Conservation (phyloP, 2,797 vertebrate species). For the Pogonophryne albipinna region DNA sequence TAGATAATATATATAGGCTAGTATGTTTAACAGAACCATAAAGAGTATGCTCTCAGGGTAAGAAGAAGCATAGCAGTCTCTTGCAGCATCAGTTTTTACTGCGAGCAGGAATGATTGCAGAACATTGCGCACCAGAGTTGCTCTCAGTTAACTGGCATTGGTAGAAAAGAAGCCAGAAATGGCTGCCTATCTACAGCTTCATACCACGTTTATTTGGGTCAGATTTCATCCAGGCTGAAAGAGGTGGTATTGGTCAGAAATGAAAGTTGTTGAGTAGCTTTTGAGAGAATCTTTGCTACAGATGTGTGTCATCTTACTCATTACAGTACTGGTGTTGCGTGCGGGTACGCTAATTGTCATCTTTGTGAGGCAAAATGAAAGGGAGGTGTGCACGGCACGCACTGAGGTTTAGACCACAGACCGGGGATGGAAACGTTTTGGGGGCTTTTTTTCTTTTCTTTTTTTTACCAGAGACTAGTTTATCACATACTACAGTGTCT, state of each 20-base stretch:
- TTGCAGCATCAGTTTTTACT: constrained; percentile 23
- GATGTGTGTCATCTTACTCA: constrained; percentile 45
- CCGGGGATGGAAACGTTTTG: constrained; percentile 26
- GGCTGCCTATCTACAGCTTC: constrained; percentile 35
- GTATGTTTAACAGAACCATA: constrained; percentile 35
- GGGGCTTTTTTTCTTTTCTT: background rate
- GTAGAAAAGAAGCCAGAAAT: constrained; percentile 42
- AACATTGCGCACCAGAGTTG: constrained; percentile 32
- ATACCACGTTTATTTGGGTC: constrained; percentile 28
- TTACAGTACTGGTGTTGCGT: constrained; percentile 49
- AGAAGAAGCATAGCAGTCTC: constrained; percentile 22
- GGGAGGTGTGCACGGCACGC: constrained; percentile 31
- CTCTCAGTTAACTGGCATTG: constrained; percentile 19
- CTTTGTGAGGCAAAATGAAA: constrained; percentile 42
- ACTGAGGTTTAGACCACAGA: constrained; percentile 47
- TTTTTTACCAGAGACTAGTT: constrained; percentile 7
- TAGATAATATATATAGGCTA: background rate
- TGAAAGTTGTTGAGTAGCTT: constrained; percentile 30
- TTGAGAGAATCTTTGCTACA: constrained; percentile 30
- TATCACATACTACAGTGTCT: constrained; percentile 3
- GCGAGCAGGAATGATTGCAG: constrained; percentile 41
- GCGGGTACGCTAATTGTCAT: constrained; percentile 43
- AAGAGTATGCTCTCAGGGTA: constrained; percentile 23
- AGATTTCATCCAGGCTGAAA: constrained; percentile 29
- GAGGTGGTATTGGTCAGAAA: constrained; percentile 13